Evolutionary conservation across 2,888 invertebrate species (phyloP).

Genomic region (Sipha maydis): DNA sequence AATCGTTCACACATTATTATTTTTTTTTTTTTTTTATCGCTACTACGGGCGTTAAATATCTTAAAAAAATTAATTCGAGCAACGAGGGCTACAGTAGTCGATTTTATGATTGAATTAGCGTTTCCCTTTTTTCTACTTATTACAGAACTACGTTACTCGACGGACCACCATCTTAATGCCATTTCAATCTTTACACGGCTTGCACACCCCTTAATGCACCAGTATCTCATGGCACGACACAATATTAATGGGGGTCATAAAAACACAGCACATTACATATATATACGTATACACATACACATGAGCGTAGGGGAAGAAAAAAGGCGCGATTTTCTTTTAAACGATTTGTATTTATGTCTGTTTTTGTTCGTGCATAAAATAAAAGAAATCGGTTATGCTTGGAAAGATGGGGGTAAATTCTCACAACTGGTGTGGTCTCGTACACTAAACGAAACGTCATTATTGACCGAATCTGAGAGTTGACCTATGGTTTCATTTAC

Average conservation of each 20-base stretch:
- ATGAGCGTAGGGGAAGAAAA: background rate
- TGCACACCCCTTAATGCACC: background rate
- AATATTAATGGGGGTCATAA: background rate
- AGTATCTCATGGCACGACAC: background rate
- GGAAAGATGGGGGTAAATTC: background rate
- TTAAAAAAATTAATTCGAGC: background rate
- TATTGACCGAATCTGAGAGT: slow-evolving; percentile 22
- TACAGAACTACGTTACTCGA: background rate
- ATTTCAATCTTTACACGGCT: background rate
- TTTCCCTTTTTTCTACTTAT: background rate
- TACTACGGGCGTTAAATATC: too few species aligned
- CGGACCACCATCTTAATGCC: background rate
- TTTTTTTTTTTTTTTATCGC: too few species aligned
- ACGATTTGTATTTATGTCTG: background rate
- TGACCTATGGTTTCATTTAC: slow-evolving; percentile 34
- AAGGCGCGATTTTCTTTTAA: background rate
- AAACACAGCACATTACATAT: background rate
- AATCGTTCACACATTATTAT: too few species aligned
- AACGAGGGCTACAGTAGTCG: too few species aligned
- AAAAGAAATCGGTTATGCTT: background rate
- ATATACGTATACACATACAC: background rate
- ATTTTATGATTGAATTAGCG: slow-evolving; percentile 6
- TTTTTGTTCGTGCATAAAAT: background rate
- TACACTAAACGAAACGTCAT: background rate
- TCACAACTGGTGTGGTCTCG: background rate